Conservation (phyloP, 2,888 invertebrate genomes). For the Drosophila buzzatii region DNA sequence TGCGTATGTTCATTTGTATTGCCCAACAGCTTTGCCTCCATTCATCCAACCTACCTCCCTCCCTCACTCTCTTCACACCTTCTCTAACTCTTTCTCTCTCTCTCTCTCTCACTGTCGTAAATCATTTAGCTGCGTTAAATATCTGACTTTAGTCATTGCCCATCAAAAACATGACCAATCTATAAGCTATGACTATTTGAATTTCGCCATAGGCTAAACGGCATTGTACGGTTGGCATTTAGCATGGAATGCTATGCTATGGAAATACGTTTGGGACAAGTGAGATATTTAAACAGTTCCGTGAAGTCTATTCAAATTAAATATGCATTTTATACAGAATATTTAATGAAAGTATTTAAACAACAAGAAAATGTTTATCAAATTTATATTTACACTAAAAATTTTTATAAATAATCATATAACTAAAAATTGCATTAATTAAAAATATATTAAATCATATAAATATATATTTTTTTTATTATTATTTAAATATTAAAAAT, state of each 20-base stretch:
- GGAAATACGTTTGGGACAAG: too few relatives aligned
- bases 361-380: too few relatives aligned
- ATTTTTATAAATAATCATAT: too few relatives aligned
- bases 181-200: constrained; percentile 19
- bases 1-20: constrained; percentile 76
- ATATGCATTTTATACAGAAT: not conserved
- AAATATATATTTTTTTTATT: too few relatives aligned
- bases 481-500: too few relatives aligned
- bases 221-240: constrained; percentile 4
- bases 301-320: not conserved
- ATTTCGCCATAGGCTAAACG: constrained; percentile 1
- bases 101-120: constrained; percentile 8
- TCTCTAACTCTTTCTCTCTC: constrained; percentile 1
- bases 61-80: constrained; percentile 4
- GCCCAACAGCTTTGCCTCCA: constrained; percentile 21
- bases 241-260: too few relatives aligned
- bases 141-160: constrained; percentile 39
- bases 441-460: too few relatives aligned
- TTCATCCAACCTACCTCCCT: not conserved
- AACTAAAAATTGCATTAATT: too few relatives aligned
- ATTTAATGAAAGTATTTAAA: not conserved
- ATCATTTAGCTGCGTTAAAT: constrained; percentile 59
- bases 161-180: constrained; percentile 28
- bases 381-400: too few relatives aligned
- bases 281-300: not conserved